Conservation (phyloP, 2,888 invertebrate species). For the Pandemis cinnamomeana region DNA sequence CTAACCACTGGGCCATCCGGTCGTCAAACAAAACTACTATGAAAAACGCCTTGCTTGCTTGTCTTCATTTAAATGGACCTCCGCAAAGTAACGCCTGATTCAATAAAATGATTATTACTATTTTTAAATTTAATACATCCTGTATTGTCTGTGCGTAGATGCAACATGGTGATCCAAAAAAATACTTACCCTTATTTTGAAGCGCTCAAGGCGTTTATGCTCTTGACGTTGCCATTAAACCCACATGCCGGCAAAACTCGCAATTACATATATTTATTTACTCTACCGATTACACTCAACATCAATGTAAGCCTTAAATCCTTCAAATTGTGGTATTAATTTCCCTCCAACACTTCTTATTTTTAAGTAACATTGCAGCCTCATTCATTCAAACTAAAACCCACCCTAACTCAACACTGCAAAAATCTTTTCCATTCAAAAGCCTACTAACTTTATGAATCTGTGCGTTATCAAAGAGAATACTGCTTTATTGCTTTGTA, state of each 20-base stretch:
- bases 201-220: constrained; percentile 62
- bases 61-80: too few relatives aligned
- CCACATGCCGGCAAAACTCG: constrained; percentile 60
- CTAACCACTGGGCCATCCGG: too few relatives aligned
- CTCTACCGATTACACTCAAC: constrained; percentile 78
- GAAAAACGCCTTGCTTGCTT: too few relatives aligned
- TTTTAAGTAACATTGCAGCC: constrained; percentile 66
- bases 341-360: constrained; percentile 82
- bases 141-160: not conserved
- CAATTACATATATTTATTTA: constrained; percentile 74
- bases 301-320: constrained; percentile 81
- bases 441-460: constrained; percentile 29
- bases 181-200: constrained; percentile 27
- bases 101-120: too few relatives aligned
- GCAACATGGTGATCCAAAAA: not conserved
- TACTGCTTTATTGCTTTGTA: constrained; percentile 1
- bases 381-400: constrained; percentile 22
- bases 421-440: constrained; percentile 39
- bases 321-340: constrained; percentile 83
- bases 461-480: constrained; percentile 32
- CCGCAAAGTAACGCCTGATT: too few relatives aligned
- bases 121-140: not conserved
- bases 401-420: constrained; percentile 28
- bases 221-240: constrained; percentile 68
- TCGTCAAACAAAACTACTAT: too few relatives aligned